Evolutionary conservation across 35 echinoderm and acorn worm species (phyloP), one percentile per base, ranked within the genome.

Genomic region (Antedon bifida): DNA sequence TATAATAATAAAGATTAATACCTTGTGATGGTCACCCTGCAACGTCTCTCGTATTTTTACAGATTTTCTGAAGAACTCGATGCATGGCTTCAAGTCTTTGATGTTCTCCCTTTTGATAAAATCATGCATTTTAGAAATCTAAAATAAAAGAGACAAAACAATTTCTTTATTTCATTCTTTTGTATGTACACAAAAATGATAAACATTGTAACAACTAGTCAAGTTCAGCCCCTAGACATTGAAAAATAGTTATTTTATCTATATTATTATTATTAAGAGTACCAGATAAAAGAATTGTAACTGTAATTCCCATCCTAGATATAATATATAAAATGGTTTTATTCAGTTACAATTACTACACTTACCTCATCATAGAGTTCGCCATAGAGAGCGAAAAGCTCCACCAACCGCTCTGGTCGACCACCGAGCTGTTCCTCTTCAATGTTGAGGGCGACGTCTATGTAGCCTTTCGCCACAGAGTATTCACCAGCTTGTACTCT

Each of bases 361-460:
- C 88, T 82, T 46, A 96, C 91, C 95, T 99, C 95, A 86, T 99
- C 95, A 85, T 83, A 99, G 0, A 99, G 88, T 79, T 92, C 90
- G 34, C 87, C 95, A 85, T 84, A 90, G 8, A 89, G 35, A 29
- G 83, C 95, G 75, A 86, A 88, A 17, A 92, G 46, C 30, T 99
- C 95, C 16, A 90, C 95, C 85, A 99, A 81, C 39, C 88, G 89
- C 46, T 99, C 95, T 33, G 95, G 95, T 86, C 91, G 55, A 28
- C 84, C 86, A 17, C 86, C 95, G 0, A 92, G 77, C 26, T 99
- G 35, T 7, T 88, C 83, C 16, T 82, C 44, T 45, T 91, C 88
- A 13, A 90, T 39, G 29, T 21, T 1, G 46, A 90, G 80, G 55
- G 64, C 81, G 23, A 75, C 78, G 13, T 96, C 86, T 29, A 96